A percentile compares a stretch with the other conserved stretches of the same genome.
Conservation (phyloP, 2,888 invertebrate genomes). For the Keiferia lycopersicella region DNA sequence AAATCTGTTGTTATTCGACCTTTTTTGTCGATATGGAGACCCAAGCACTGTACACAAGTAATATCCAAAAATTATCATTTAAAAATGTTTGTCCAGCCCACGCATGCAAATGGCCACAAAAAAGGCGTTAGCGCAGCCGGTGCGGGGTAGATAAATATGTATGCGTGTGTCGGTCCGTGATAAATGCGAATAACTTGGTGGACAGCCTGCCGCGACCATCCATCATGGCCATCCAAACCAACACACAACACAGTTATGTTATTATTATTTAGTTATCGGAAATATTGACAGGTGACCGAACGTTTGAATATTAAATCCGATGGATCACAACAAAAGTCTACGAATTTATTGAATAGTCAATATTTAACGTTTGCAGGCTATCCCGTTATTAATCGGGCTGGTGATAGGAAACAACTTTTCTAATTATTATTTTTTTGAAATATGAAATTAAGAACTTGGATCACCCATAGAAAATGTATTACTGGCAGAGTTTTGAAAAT, state of each 20-base stretch:
- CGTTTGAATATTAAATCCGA: too few species aligned
- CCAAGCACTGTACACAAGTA: background rate
- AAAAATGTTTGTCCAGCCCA: background rate
- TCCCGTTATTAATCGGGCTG: too few species aligned
- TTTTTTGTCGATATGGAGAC: too few species aligned
- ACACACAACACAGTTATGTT: background rate
- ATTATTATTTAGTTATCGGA: background rate
- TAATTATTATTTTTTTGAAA: too few species aligned
- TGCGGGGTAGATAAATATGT: slow-evolving; percentile 43
- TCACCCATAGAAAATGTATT: too few species aligned
- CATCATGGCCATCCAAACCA: slow-evolving; percentile 5
- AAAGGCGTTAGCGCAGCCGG: slow-evolving; percentile 31
- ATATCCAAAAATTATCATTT: slow-evolving; percentile 29
- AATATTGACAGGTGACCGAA: background rate
- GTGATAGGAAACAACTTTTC: too few species aligned
- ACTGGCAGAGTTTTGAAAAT: too few species aligned
- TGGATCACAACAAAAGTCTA: too few species aligned
- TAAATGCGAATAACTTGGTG: slow-evolving; percentile 44
- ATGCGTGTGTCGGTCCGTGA: slow-evolving; percentile 42
- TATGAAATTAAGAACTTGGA: too few species aligned
- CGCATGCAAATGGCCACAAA: slow-evolving; percentile 17
- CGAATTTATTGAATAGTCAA: background rate
- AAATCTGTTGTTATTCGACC: too few species aligned
- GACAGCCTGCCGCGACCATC: slow-evolving; percentile 2
- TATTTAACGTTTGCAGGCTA: background rate